Evolutionary conservation across 2,888 invertebrate species (phyloP), one percentile per base, ranked within the genome.

Genomic region (Therioaphis trifolii): DNA sequence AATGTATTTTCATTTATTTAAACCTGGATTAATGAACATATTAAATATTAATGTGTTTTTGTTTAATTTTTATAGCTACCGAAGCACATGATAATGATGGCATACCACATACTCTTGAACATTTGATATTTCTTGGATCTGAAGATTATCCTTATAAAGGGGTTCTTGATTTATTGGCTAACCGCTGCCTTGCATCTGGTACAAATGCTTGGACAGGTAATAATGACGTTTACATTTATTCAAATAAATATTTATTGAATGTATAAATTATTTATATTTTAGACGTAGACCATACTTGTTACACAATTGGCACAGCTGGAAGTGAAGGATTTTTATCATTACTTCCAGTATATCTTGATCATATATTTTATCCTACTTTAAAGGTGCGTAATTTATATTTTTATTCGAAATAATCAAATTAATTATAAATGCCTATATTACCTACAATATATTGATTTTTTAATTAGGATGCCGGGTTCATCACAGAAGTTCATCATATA

Each of bases 1-100:
- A n/a, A 35, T 35, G 7, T 35, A 35, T 35, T 35, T 35, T 5
- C 7, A 35, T 35, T 35, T 7, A 35, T 35, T 35, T 5, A 35
- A 35, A 5, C 35, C 35, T 35, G 4, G n/a, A n/a, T 35, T 5
- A 7, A 35, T 35, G 35, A 7, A 35, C 35, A 35, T 35, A 35
- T 5, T 35, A 5, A 35, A 5, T 35, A 35, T 35, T 35, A 5
- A 5, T 5, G 3, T 35, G 7, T 35, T 35, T 35, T 35, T 35
- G 7, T 35, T 35, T 35, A 35, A 5, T 15, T 43, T 74, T 63
- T 52, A 74, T 88, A 96, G 96, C 95, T 12, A 97, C 97, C 7
- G 96, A 97, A 90, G 94, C 96, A 0, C 92, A 94, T 87, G 95
- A 96, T 88, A 95, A 97, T 89, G 96, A 97, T 90, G 97, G 97